Percentiles rank a stretch among this genome's conserved stretches.
phyloP scores from a whole-genome alignment of 1,140 invertebrate species.

The Achatina immaculata region DNA sequence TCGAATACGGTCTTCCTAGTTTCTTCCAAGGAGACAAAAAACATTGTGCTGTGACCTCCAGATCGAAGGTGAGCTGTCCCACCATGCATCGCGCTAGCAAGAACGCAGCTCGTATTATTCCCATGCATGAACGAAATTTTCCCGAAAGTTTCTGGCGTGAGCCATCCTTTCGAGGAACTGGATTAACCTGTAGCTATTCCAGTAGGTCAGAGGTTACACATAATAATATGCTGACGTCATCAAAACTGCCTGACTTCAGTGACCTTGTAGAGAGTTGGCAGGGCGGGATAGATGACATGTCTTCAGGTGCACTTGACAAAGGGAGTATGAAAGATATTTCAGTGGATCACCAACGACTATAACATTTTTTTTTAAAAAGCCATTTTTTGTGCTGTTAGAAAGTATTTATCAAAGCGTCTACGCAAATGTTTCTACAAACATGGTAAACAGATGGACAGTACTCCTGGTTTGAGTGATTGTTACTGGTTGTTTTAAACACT shows the following conservation, averaged over 20 bases:
- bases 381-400: too few species aligned
- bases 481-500: too few species aligned
- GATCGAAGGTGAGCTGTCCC: not conserved
- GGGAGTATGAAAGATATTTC: not conserved
- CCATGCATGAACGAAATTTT: conserved; percentile 61
- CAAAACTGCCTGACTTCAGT: conserved; percentile 62
- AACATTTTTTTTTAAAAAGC: too few species aligned
- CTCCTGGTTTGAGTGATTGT: too few species aligned
- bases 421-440: too few species aligned
- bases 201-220: not conserved
- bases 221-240: conserved; percentile 23
- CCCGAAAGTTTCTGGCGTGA: conserved; percentile 65
- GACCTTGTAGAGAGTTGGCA: conserved; percentile 64
- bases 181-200: not conserved
- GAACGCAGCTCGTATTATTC: conserved; percentile 39
- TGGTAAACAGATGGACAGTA: too few species aligned
- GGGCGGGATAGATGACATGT: conserved; percentile 32
- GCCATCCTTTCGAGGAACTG: conserved; percentile 35
- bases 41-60: conserved; percentile 39
- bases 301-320: not conserved
- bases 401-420: too few species aligned
- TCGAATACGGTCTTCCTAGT: conserved; percentile 58
- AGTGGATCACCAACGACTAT: not conserved
- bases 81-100: conserved; percentile 11
- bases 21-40: conserved; percentile 51